Percentiles rank a stretch among this genome's conserved stretches.
Evolutionary conservation across 2,797 vertebrate species (phyloP).

Genomic region (Xyrichtys novacula): DNA sequence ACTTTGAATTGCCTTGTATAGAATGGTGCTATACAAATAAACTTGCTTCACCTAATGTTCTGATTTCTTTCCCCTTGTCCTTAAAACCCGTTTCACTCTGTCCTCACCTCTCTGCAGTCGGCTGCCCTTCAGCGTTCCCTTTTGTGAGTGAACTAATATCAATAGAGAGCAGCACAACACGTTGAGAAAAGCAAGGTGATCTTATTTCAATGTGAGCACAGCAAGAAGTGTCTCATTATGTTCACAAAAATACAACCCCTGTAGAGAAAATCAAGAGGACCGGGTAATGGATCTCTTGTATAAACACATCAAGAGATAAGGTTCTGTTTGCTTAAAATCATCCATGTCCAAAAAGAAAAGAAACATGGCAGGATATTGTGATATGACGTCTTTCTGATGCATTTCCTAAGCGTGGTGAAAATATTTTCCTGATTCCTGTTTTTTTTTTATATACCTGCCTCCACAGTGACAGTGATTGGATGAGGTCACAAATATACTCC

Average conservation of each 20-base stretch:
- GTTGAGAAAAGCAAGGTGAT: constrained; percentile 1
- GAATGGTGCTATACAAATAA: too few relatives aligned
- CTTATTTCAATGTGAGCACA: constrained; percentile 21
- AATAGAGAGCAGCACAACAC: neutral
- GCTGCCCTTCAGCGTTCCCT: neutral
- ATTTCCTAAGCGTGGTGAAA: neutral
- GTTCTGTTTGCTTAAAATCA: constrained; percentile 53
- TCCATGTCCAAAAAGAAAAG: constrained; percentile 1
- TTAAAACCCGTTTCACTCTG: neutral
- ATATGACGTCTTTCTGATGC: neutral
- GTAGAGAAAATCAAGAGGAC: neutral
- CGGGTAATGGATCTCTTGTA: neutral
- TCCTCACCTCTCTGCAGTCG: neutral
- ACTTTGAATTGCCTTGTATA: too few relatives aligned
- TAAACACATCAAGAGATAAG: constrained; percentile 37
- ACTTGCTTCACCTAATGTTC: too few relatives aligned
- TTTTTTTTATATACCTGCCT: constrained; percentile 9
- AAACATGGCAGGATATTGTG: constrained; percentile 42
- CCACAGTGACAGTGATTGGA: constrained; percentile 43
- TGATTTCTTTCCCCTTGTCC: too few relatives aligned
- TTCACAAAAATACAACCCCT: constrained; percentile 4
- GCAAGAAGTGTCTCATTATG: neutral
- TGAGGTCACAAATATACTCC: constrained; percentile 15
- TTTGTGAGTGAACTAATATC: neutral
- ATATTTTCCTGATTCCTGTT: neutral